phyloP scores from a whole-genome alignment of 37 sponge, comb jelly and placozoan genomes.

The Cladorhizidae sp. region DNA sequence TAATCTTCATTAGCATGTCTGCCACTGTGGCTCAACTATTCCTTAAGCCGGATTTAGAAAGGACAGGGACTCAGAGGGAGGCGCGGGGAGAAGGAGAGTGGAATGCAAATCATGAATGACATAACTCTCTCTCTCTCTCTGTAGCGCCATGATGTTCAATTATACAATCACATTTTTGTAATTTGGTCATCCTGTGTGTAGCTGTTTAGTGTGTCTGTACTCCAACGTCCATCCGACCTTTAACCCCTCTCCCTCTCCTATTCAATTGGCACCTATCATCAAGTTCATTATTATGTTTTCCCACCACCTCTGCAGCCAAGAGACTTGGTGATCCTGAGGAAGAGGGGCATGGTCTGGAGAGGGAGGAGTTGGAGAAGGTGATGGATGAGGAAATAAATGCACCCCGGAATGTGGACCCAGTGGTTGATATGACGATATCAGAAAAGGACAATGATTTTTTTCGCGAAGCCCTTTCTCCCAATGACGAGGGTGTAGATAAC shows the following conservation, averaged over 20 bases:
- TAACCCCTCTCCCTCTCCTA: conserved; percentile 2
- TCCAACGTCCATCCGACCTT: neutral
- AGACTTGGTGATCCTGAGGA: neutral
- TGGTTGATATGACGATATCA: no score
- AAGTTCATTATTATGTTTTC: neutral
- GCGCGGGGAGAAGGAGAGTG: no score
- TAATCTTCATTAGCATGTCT: conserved; percentile 5
- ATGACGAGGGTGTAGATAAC: no score
- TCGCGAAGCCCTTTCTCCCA: no score
- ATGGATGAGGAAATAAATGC: neutral
- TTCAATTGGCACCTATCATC: neutral
- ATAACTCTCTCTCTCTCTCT: no score
- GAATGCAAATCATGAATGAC: no score
- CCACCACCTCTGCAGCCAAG: neutral
- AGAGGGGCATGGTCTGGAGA: neutral
- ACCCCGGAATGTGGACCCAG: no score
- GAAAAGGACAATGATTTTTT: no score
- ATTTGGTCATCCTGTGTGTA: no score
- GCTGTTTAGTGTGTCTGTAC: neutral
- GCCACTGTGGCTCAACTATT: neutral
- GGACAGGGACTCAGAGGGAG: neutral
- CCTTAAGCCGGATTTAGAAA: neutral
- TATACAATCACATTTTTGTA: no score
- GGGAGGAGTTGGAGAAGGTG: neutral
- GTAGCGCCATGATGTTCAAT: no score